These are phyloP conservation scores for Chrysolina haemoptera DNA, from an alignment of 2,888 invertebrate genomes.

Conservation along the genomic window DNA sequence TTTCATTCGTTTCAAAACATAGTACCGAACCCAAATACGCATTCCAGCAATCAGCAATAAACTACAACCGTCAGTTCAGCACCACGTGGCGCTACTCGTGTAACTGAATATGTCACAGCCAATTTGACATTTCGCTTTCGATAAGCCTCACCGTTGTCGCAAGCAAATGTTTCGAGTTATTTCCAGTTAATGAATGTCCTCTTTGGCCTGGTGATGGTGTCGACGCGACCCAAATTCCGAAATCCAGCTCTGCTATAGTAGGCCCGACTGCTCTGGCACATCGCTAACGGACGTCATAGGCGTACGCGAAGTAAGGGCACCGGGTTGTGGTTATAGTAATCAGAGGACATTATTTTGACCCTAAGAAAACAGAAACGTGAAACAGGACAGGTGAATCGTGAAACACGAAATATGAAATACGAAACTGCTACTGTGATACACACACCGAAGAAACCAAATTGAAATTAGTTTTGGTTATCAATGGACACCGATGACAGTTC, in stretches of 20 bases:
- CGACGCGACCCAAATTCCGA: slow-evolving; percentile 29
- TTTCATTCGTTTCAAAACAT: slow-evolving; percentile 30
- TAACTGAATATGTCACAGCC: slow-evolving; percentile 14
- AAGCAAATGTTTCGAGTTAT: slow-evolving; percentile 31
- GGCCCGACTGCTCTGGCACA: neutral
- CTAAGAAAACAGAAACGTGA: too few species aligned
- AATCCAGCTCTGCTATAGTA: slow-evolving; percentile 14
- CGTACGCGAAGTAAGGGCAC: neutral
- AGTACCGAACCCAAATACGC: slow-evolving; percentile 22
- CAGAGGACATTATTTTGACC: too few species aligned
- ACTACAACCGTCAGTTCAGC: neutral
- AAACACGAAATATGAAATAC: too few species aligned
- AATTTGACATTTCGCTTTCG: slow-evolving; percentile 33
- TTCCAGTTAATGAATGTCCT: slow-evolving; percentile 26
- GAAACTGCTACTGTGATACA: too few species aligned
- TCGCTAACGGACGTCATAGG: neutral
- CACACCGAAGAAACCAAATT: too few species aligned
- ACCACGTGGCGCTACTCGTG: slow-evolving; percentile 12
- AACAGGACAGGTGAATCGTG: too few species aligned
- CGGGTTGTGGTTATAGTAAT: too few species aligned
- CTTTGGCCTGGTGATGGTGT: neutral
- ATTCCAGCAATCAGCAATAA: neutral
- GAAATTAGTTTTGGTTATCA: too few species aligned
- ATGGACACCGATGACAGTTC: too few species aligned
- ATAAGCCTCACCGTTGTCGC: neutral